Percentiles rank a stretch among this genome's conserved stretches.
Conservation (phyloP, 2,113 vertebrate genomes). For the Pleuronectes platessa region DNA sequence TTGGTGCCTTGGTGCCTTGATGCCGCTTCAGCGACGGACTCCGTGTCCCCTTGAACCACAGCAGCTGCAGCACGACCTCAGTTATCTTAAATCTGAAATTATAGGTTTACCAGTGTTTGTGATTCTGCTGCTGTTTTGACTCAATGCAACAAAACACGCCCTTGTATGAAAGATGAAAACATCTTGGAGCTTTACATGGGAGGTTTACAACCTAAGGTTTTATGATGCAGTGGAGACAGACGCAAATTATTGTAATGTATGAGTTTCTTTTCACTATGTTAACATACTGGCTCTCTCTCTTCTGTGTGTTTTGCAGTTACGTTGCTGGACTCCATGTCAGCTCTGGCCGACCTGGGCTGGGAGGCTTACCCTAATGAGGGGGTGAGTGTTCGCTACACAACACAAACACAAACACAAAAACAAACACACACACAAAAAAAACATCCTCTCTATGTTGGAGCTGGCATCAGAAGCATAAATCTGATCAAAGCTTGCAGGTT, state of each 20-base stretch:
- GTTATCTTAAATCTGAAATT: constrained; percentile 27
- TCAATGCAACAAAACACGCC: constrained; percentile 40
- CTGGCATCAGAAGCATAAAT: constrained; percentile 31
- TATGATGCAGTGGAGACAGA: constrained; percentile 1
- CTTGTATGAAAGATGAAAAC: constrained; percentile 26
- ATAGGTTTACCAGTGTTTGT: constrained; percentile 41
- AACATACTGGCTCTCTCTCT: constrained; percentile 26
- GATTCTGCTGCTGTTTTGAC: constrained; percentile 30
- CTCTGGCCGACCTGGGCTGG: constrained; percentile 87
- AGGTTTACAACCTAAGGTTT: constrained; percentile 16
- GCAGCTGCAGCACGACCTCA: constrained; percentile 30
- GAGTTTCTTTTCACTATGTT: not conserved
- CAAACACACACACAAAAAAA: constrained; percentile 3
- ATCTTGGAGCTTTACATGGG: constrained; percentile 15
- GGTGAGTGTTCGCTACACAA: constrained; percentile 76
- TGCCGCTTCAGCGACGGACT: constrained; percentile 27
- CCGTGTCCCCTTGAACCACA: constrained; percentile 41
- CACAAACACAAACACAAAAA: constrained; percentile 18
- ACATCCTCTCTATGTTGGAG: not conserved
- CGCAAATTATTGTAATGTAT: not conserved
- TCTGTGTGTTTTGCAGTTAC: constrained; percentile 79
- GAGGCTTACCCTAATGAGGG: constrained; percentile 86
- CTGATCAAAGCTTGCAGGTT: constrained; percentile 37
- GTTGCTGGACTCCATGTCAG: constrained; percentile 88
- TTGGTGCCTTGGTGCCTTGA: not conserved